Conservation (phyloP, 2,888 invertebrate genomes). For the Drosophila neonasuta region DNA sequence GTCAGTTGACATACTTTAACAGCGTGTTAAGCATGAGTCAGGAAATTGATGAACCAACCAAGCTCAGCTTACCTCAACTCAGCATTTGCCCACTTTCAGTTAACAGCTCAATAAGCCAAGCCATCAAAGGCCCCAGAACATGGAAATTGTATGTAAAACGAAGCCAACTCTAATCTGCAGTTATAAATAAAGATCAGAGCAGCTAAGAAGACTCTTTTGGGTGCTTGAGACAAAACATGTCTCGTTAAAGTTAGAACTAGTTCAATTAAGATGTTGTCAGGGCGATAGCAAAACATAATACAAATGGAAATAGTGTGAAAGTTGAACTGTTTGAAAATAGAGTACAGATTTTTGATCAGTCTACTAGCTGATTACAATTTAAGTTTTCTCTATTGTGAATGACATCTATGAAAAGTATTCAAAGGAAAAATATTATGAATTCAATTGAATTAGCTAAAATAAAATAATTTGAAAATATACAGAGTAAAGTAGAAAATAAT, state of each 20-base stretch:
- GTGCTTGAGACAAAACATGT: background rate
- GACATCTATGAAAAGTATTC: too few species aligned
- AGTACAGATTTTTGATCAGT: too few species aligned
- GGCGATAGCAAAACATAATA: background rate
- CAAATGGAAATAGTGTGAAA: background rate
- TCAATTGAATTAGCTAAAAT: too few species aligned
- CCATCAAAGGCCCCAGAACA: background rate
- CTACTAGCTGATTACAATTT: too few species aligned
- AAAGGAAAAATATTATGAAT: too few species aligned
- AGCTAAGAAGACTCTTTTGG: background rate
- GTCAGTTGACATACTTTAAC: slow-evolving; percentile 45
- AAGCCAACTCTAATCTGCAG: background rate
- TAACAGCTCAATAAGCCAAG: slow-evolving; percentile 3
- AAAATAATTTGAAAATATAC: too few species aligned
- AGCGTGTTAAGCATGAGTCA: slow-evolving; percentile 27
- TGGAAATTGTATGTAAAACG: background rate
- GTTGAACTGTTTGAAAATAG: too few species aligned
- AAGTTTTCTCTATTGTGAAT: too few species aligned
- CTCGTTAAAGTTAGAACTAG: background rate
- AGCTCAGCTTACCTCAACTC: background rate
- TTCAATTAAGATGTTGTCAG: background rate
- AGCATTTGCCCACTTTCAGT: background rate
- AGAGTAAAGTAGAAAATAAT: too few species aligned
- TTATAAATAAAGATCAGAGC: background rate
- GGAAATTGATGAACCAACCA: slow-evolving; percentile 22